phyloP scores from a whole-genome alignment of 1,140 invertebrate genomes.

The Calliphora vicina region DNA sequence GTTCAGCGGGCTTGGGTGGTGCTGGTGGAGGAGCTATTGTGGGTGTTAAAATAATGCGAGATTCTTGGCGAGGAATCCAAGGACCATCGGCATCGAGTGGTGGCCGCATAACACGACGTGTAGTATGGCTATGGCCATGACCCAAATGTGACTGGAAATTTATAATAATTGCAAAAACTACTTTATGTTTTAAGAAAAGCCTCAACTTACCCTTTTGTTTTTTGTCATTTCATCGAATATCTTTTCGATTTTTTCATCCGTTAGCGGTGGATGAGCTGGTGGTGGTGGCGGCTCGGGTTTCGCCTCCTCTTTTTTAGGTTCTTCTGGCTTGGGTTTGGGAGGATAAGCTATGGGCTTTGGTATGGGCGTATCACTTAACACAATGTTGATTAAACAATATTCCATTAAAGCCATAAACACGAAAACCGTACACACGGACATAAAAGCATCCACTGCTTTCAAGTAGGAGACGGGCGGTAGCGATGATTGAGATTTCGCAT shows the following conservation, averaged over 20 bases:
- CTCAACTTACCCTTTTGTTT: conserved; percentile 51
- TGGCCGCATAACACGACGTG: conserved; percentile 52
- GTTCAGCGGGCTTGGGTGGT: conserved; percentile 65
- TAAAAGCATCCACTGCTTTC: conserved; percentile 90
- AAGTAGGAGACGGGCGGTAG: conserved; percentile 89
- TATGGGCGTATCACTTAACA: conserved; percentile 67
- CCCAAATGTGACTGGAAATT: conserved; percentile 41
- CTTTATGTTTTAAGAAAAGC: not conserved
- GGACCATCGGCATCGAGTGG: conserved; percentile 58
- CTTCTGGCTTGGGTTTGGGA: conserved; percentile 56
- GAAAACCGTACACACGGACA: conserved; percentile 90
- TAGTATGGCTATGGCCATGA: conserved; percentile 25
- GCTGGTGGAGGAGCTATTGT: conserved; percentile 48
- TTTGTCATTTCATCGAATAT: conserved; percentile 62
- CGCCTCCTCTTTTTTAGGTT: conserved; percentile 50
- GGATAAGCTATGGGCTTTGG: conserved; percentile 62
- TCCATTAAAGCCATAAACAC: conserved; percentile 95
- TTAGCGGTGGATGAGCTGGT: conserved; percentile 37
- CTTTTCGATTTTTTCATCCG: conserved; percentile 59
- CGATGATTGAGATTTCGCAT: conserved; percentile 88
- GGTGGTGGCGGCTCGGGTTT: conserved; percentile 41
- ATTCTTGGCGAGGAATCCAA: conserved; percentile 61
- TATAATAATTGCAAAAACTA: not conserved
- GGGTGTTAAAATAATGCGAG: conserved; percentile 57
- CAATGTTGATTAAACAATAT: conserved; percentile 90